Conservation (phyloP, 2,888 invertebrate genomes). For the Capitulum mitella region DNA sequence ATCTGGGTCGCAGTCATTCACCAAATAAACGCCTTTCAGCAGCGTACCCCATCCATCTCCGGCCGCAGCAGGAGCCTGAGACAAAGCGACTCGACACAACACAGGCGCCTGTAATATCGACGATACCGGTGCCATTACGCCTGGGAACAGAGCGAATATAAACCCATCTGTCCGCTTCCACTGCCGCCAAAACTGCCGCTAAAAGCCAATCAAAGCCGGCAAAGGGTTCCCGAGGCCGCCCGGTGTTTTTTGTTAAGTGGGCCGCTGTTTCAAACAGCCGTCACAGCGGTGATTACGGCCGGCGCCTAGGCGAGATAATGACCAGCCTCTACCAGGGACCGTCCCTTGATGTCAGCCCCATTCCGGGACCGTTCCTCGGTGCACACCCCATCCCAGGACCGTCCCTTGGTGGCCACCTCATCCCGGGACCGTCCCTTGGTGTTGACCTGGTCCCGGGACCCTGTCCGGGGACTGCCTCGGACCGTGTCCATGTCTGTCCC, state of each 20-base stretch:
- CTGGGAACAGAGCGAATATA: not conserved
- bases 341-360: no score
- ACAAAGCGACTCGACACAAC: not conserved
- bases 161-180: not conserved
- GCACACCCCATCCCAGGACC: no score
- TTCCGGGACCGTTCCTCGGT: no score
- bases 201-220: not conserved
- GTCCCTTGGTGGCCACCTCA: no score
- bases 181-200: not conserved
- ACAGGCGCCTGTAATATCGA: not conserved
- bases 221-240: not conserved
- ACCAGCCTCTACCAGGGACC: no score
- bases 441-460: no score
- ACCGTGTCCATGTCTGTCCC: no score
- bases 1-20: constrained; percentile 1
- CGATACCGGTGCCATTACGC: no score
- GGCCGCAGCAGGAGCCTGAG: not conserved
- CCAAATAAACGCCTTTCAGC: not conserved
- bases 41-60: not conserved
- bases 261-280: not conserved
- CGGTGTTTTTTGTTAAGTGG: not conserved
- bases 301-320: no score
- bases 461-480: no score
- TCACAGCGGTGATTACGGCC: no score
- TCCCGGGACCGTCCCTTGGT: no score